phyloP scores from a whole-genome alignment of 37 sponge, comb jelly and placozoan genomes.

The Eunapius fragilis region DNA sequence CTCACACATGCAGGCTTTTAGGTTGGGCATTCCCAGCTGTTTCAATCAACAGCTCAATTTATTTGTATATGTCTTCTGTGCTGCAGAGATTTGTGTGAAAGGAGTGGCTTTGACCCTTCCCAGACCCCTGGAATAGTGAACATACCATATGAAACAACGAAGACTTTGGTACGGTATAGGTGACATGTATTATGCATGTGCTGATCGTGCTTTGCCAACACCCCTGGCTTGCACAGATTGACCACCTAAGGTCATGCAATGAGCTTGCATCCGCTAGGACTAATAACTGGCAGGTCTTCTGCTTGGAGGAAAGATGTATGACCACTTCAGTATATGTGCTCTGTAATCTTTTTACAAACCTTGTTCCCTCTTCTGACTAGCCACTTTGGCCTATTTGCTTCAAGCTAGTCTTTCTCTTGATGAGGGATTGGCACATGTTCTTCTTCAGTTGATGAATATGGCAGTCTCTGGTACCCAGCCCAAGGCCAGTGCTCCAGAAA shows the following conservation, averaged over 20 bases:
- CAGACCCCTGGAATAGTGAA: conserved; percentile 5
- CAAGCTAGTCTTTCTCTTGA: conserved; percentile 58
- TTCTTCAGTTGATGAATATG: conserved; percentile 65
- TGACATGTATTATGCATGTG: not conserved
- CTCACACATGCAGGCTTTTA: conserved; percentile 41
- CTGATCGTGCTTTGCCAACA: not conserved
- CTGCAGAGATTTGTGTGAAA: conserved; percentile 34
- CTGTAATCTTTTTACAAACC: too few relatives aligned
- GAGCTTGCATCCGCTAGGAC: conserved; percentile 70
- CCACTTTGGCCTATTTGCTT: conserved; percentile 58
- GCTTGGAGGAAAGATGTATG: conserved; percentile 62
- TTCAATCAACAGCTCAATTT: not conserved
- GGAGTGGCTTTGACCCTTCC: conserved; percentile 29
- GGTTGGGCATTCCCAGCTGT: conserved; percentile 2
- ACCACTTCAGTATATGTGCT: too few relatives aligned
- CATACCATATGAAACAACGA: conserved; percentile 64
- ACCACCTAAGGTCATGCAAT: conserved; percentile 71
- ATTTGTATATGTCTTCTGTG: not conserved
- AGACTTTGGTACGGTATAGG: conserved; percentile 37
- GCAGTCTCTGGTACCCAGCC: conserved; percentile 73
- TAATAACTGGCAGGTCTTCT: conserved; percentile 87
- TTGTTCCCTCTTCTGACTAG: conserved; percentile 19
- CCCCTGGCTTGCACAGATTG: conserved; percentile 34
- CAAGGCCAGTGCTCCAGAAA: not conserved
- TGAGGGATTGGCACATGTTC: conserved; percentile 71